Conservation (phyloP, 2,113 vertebrate genomes). For the Takifugu flavidus region DNA sequence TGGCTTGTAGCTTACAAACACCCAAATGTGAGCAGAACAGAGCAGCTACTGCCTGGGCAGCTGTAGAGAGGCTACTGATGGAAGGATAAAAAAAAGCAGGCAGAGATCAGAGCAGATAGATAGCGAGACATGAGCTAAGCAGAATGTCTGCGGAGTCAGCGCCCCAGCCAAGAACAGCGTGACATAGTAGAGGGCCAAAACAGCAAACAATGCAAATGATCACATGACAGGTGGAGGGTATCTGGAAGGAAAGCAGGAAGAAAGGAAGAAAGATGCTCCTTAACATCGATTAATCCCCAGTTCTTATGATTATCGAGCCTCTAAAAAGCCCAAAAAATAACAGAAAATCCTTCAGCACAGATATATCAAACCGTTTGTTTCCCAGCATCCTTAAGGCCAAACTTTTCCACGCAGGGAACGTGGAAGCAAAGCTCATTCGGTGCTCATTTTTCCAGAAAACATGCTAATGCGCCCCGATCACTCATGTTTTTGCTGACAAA, state of each 20-base stretch:
- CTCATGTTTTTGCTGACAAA: too few relatives aligned
- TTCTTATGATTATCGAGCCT: too few relatives aligned
- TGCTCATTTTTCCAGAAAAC: too few relatives aligned
- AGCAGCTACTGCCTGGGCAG: slow-evolving; percentile 9
- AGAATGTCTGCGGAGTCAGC: slow-evolving; percentile 46
- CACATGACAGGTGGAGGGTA: slow-evolving; percentile 1
- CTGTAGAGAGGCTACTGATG: slow-evolving; percentile 30
- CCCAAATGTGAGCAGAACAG: background rate
- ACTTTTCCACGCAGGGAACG: too few relatives aligned
- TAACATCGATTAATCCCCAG: too few relatives aligned
- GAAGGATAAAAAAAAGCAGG: slow-evolving; percentile 34
- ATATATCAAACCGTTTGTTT: too few relatives aligned
- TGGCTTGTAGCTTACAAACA: slow-evolving; percentile 33
- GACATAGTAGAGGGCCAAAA: slow-evolving; percentile 33
- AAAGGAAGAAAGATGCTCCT: background rate
- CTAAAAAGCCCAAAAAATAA: too few relatives aligned
- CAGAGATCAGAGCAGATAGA: slow-evolving; percentile 34
- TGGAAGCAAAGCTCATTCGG: too few relatives aligned
- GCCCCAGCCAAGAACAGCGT: slow-evolving; percentile 8
- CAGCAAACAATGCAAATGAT: slow-evolving; percentile 34
- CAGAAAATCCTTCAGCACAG: too few relatives aligned
- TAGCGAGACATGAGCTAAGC: slow-evolving; percentile 42
- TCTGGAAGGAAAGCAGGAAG: background rate
- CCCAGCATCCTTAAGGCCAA: too few relatives aligned
- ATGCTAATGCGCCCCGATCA: too few relatives aligned